A percentile compares a stretch with the other conserved stretches of the same genome.
These are phyloP conservation scores for Hydraecia micacea DNA, from an alignment of 2,888 invertebrate species.

Conservation along the genomic window DNA sequence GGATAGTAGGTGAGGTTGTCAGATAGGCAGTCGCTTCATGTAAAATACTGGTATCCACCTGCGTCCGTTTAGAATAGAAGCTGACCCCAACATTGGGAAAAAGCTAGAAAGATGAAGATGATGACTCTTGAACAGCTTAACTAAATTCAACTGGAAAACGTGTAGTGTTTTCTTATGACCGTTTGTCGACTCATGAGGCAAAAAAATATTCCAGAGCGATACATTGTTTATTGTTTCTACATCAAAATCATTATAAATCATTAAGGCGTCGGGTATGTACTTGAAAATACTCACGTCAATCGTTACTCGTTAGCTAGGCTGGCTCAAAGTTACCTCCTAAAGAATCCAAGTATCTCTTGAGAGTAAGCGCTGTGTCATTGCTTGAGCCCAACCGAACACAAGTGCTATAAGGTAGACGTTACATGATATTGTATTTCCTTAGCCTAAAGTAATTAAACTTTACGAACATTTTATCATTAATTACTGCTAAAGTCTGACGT, in stretches of 20 bases:
- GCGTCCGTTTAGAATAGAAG: not conserved
- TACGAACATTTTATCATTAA: conserved; percentile 50
- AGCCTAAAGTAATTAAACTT: conserved; percentile 50
- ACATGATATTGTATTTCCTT: conserved; percentile 37
- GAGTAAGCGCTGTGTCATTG: conserved; percentile 88
- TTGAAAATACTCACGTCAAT: conserved; percentile 84
- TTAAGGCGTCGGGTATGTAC: conserved; percentile 77
- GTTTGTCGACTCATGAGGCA: conserved; percentile 30
- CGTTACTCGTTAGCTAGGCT: conserved; percentile 86
- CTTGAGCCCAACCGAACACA: conserved; percentile 78
- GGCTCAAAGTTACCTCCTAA: conserved; percentile 83
- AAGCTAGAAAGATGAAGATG: not conserved
- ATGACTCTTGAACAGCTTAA: conserved; percentile 7
- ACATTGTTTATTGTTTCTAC: conserved; percentile 71
- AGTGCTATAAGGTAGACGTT: conserved; percentile 61
- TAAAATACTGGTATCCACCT: not conserved
- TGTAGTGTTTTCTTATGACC: conserved; percentile 26
- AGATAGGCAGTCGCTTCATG: not conserved
- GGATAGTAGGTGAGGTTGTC: not conserved
- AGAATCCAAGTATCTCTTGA: conserved; percentile 88
- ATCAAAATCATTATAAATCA: conserved; percentile 75
- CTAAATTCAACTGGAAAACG: conserved; percentile 11
- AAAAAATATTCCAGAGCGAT: conserved; percentile 41
- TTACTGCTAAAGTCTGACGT: conserved; percentile 47
- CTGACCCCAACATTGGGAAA: not conserved